These are phyloP conservation scores for Squalus acanthias DNA, from an alignment of 2,797 vertebrate species.

Conservation along the genomic window DNA sequence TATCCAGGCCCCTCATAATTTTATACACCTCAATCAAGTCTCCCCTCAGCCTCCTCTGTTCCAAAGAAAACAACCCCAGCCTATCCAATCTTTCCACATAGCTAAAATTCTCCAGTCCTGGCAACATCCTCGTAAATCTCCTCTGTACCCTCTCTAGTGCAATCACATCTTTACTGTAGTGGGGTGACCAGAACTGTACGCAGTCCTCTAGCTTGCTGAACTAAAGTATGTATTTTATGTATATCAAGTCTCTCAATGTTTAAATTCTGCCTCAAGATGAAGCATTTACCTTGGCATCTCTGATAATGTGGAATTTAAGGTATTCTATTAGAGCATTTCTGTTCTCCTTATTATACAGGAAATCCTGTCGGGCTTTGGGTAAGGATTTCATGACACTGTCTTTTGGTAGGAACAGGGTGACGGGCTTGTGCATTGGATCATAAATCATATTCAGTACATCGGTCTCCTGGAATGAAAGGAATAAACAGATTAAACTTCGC, in stretches of 20 bases:
- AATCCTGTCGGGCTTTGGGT: constrained; percentile 69
- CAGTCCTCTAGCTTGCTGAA: neutral
- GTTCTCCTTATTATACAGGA: constrained; percentile 71
- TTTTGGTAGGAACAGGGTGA: constrained; percentile 81
- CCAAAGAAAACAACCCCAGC: too few relatives aligned
- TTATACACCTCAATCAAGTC: too few relatives aligned
- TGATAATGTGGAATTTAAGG: constrained; percentile 81
- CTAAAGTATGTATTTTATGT: neutral
- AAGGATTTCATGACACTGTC: constrained; percentile 68
- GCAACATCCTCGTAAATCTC: too few relatives aligned
- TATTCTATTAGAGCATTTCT: constrained; percentile 68
- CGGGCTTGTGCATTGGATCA: constrained; percentile 62
- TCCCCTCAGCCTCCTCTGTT: too few relatives aligned
- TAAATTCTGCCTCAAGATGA: neutral
- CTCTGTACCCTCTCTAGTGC: too few relatives aligned
- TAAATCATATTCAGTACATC: constrained; percentile 63
- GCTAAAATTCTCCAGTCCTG: too few relatives aligned
- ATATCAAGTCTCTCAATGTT: neutral
- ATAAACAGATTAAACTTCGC: neutral
- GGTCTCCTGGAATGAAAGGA: constrained; percentile 62
- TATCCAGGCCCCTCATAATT: too few relatives aligned
- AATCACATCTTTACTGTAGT: too few relatives aligned
- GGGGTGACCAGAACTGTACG: too few relatives aligned
- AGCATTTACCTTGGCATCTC: constrained; percentile 60
- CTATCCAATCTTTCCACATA: too few relatives aligned